phyloP scores from a whole-genome alignment of 2,888 invertebrate genomes.

The Callimorpha dominula region DNA sequence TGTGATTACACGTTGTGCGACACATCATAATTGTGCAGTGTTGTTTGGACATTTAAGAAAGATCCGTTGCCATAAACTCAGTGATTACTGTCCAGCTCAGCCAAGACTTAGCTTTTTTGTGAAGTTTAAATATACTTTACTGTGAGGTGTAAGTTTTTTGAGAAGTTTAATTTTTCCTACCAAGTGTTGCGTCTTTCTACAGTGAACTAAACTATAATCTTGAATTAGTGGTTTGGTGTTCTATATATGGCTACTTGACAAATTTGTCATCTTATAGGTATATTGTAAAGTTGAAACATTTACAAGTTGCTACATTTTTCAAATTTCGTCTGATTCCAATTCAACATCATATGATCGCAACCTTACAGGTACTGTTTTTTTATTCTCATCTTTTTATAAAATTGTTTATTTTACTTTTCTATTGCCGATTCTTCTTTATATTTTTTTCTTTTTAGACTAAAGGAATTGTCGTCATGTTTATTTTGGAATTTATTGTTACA shows the following conservation, averaged over 20 bases:
- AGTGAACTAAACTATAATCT: slow-evolving; percentile 67
- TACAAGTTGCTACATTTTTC: slow-evolving; percentile 51
- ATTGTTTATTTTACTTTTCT: neutral
- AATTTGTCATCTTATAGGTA: slow-evolving; percentile 54
- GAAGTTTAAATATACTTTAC: slow-evolving; percentile 56
- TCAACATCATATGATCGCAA: slow-evolving; percentile 57
- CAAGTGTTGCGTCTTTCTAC: slow-evolving; percentile 62
- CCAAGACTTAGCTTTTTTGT: slow-evolving; percentile 43
- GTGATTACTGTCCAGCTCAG: slow-evolving; percentile 43
- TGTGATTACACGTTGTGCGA: slow-evolving; percentile 72
- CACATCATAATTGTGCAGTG: slow-evolving; percentile 77
- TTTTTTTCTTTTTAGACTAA: neutral
- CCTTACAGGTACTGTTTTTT: slow-evolving; percentile 56
- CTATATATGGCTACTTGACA: slow-evolving; percentile 61
- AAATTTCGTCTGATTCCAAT: slow-evolving; percentile 44
- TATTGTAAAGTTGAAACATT: slow-evolving; percentile 65
- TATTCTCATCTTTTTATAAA: slow-evolving; percentile 20
- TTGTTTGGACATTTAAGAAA: slow-evolving; percentile 62
- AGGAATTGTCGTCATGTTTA: neutral
- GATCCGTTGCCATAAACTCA: slow-evolving; percentile 53
- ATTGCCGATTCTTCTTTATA: slow-evolving; percentile 16
- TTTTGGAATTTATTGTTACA: neutral
- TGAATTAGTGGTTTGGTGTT: slow-evolving; percentile 62
- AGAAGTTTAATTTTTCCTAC: slow-evolving; percentile 61
- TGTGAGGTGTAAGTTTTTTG: slow-evolving; percentile 76